These are phyloP conservation scores for Bubo blakistoni DNA, from an alignment of 2,113 vertebrate genomes.

Conservation along the genomic window DNA sequence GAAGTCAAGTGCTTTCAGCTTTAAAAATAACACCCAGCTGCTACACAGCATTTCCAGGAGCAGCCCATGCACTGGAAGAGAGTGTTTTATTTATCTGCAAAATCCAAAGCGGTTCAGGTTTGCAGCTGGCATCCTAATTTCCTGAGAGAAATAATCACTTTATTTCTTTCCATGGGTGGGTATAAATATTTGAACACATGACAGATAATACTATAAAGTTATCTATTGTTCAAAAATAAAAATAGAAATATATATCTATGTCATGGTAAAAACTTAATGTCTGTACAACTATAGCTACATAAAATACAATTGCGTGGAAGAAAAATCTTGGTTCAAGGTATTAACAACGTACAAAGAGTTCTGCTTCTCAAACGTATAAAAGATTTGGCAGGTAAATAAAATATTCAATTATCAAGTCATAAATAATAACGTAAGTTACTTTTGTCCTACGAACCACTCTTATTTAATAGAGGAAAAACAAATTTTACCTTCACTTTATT, in stretches of 20 bases:
- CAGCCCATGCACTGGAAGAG: background rate
- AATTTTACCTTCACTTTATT: slow-evolving; percentile 36
- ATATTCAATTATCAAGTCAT: background rate
- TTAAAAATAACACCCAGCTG: background rate
- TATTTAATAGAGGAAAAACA: background rate
- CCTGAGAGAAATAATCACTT: background rate
- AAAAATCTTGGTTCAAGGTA: background rate
- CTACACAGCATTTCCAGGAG: background rate
- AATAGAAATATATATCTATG: background rate
- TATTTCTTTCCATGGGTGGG: background rate
- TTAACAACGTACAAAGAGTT: too few species aligned
- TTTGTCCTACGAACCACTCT: background rate
- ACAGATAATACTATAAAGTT: background rate
- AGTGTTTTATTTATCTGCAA: background rate
- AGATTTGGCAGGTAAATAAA: background rate
- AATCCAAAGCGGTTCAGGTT: background rate
- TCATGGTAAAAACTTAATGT: background rate
- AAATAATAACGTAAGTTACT: background rate
- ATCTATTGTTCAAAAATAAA: background rate
- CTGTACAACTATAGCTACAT: background rate
- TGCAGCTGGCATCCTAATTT: background rate
- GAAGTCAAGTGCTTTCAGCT: background rate
- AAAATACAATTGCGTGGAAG: background rate
- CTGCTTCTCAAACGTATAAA: background rate
- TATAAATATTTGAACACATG: background rate